Base-by-base conservation (phyloP, 2,888 invertebrate genomes). In the Himalopsyche kuldschensis region DNA sequence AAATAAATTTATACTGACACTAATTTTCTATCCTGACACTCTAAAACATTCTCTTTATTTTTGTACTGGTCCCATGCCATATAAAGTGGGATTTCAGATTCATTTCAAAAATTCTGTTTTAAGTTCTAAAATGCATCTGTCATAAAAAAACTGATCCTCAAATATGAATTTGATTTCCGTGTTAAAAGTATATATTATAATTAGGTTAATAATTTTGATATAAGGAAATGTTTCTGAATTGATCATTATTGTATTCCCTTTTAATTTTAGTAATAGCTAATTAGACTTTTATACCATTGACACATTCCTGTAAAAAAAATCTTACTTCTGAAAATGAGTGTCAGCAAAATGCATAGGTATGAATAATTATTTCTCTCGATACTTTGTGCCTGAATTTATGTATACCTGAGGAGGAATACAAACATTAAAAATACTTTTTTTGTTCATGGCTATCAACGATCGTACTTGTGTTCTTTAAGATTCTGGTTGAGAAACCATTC, bases 271-370 rank as follows among this genome's bases (percentile, higher is more conserved):
- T 55, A 55, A 55, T 55, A 55, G 55, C 24, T 55, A 24, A 1
- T 20, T 55, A 55, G 55, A 55, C 55, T 55, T 55, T 55, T 55
- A 55, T 78, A 82, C 82, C 82, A 82, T 82, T 82, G 82, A 82
- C 75, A 82, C 82, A 82, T 82, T 82, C 82, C 82, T 75, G 20
- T 55, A 81, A 31, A 78, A 63, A 78, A 15, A 81, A 76, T 55
- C 55, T 48, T 48, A 48, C 20, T 55, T 55, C 55, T 55, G 24
- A n/a, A 55, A 55, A n/a, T 55, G 47, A 47, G 55, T 55, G 55
- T 55, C 55, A 55, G 20, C 55, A 55, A 55, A 55, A 55, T 20
- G 24, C 55, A 55, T 20, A 20, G 55, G 55, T 55, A 55, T 55
- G 55, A 55, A 20, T 55, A 20, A 55, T 20, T 5, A 55, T 55